Evolutionary conservation across 2,888 invertebrate genomes (phyloP).

Genomic region (Dicroscelio sp.): DNA sequence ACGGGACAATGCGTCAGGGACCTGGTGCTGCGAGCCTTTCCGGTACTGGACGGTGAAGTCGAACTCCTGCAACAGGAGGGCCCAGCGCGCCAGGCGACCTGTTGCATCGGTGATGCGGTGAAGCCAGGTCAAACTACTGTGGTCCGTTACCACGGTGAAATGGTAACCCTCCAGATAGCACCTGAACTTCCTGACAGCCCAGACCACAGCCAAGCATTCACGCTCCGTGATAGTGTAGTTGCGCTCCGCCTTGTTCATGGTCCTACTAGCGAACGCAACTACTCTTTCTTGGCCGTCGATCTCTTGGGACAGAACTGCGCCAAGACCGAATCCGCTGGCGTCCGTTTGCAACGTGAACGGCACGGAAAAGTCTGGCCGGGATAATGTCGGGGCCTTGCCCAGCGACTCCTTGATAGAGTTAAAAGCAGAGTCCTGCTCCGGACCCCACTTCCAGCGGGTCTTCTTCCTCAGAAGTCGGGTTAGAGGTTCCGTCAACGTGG

Average conservation of each 20-base stretch:
- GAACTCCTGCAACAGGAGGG: too few species aligned
- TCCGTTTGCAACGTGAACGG: not conserved
- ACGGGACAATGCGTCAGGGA: not conserved
- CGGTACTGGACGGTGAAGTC: too few species aligned
- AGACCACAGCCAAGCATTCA: constrained; percentile 84
- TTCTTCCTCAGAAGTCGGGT: not conserved
- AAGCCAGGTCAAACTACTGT: constrained; percentile 82
- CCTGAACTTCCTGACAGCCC: constrained; percentile 47
- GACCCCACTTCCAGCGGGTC: not conserved
- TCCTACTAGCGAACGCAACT: constrained; percentile 83
- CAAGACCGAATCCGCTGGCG: too few species aligned
- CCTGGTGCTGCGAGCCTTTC: not conserved
- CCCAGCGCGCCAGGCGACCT: not conserved
- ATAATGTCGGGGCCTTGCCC: not conserved
- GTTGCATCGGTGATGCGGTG: constrained; percentile 35
- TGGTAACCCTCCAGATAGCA: constrained; percentile 65
- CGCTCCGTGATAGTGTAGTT: constrained; percentile 82
- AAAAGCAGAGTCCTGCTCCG: not conserved
- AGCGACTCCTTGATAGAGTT: constrained; percentile 1
- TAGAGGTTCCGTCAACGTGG: not conserved
- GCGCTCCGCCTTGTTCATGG: constrained; percentile 72
- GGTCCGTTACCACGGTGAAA: too few species aligned
- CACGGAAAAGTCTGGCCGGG: not conserved
- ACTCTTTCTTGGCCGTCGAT: constrained; percentile 71
- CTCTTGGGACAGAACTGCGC: constrained; percentile 79